phyloP scores from a whole-genome alignment of 2,888 invertebrate genomes.

The Stratiomys singularior region DNA sequence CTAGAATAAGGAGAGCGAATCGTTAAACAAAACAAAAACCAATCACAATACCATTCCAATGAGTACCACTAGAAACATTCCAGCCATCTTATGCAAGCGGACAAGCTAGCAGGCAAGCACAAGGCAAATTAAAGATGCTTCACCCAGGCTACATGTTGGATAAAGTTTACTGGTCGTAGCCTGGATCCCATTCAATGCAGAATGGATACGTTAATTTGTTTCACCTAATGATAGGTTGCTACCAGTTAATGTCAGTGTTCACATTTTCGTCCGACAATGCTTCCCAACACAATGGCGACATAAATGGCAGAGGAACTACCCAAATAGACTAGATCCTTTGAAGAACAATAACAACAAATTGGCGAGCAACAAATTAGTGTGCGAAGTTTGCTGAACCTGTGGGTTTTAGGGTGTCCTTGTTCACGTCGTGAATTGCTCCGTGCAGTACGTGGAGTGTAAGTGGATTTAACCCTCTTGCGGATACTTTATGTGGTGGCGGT shows the following conservation, averaged over 20 bases:
- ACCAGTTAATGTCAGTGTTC: conserved; percentile 50
- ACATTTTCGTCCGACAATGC: conserved; percentile 47
- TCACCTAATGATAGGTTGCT: conserved; percentile 52
- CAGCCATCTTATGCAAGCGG: conserved; percentile 22
- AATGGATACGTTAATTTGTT: conserved; percentile 51
- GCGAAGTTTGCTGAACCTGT: conserved; percentile 41
- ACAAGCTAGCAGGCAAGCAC: too few relatives aligned
- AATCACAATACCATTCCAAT: conserved; percentile 29
- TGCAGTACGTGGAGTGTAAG: too few relatives aligned
- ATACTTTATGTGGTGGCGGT: too few relatives aligned
- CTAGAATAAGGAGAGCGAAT: neutral
- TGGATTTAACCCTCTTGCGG: too few relatives aligned
- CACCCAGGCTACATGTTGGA: neutral
- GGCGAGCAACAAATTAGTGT: conserved; percentile 51
- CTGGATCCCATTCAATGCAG: conserved; percentile 39
- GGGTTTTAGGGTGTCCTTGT: conserved; percentile 44
- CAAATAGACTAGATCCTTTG: conserved; percentile 44
- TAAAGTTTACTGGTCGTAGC: conserved; percentile 19
- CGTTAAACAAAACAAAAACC: conserved; percentile 29
- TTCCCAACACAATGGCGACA: conserved; percentile 46
- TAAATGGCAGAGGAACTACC: conserved; percentile 43
- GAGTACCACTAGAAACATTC: neutral
- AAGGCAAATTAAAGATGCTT: conserved; percentile 21
- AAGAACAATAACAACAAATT: conserved; percentile 50
- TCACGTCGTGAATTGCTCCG: neutral